A percentile compares a stretch with the other conserved stretches of the same genome.
phyloP scores from a whole-genome alignment of 2,797 vertebrate genomes.

The Phoebastria nigripes region DNA sequence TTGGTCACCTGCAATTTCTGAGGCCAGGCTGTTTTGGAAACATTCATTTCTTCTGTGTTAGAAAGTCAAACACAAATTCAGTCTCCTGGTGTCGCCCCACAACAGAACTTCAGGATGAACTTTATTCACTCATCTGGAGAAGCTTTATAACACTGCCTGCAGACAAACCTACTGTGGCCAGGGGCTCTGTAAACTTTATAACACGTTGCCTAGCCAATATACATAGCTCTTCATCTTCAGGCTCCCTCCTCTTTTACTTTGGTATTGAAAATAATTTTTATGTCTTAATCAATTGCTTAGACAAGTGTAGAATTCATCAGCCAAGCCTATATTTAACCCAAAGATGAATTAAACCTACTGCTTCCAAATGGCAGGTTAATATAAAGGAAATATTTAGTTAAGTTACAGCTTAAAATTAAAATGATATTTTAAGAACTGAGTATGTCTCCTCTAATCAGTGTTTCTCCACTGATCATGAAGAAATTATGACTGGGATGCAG shows the following conservation, averaged over 20 bases:
- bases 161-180: not conserved
- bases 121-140: not conserved
- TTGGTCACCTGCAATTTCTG: not conserved
- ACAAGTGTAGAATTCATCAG: not conserved
- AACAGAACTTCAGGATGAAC: not conserved
- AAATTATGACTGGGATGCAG: not conserved
- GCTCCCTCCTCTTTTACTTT: not conserved
- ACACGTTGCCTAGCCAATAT: not conserved
- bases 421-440: not conserved
- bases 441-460: not conserved
- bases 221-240: not conserved
- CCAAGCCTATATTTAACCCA: not conserved
- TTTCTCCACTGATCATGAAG: not conserved
- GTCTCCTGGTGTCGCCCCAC: rapidly evolving
- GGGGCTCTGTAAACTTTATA: not conserved
- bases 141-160: not conserved
- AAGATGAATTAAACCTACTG: not conserved
- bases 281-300: not conserved
- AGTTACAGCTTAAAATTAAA: not conserved
- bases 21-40: not conserved
- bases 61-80: not conserved
- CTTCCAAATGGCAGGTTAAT: not conserved
- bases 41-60: not conserved
- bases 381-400: not conserved
- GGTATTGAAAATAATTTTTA: not conserved